Evolutionary conservation across 2,113 vertebrate genomes (phyloP).

Genomic region (Notarius lentiginosus): DNA sequence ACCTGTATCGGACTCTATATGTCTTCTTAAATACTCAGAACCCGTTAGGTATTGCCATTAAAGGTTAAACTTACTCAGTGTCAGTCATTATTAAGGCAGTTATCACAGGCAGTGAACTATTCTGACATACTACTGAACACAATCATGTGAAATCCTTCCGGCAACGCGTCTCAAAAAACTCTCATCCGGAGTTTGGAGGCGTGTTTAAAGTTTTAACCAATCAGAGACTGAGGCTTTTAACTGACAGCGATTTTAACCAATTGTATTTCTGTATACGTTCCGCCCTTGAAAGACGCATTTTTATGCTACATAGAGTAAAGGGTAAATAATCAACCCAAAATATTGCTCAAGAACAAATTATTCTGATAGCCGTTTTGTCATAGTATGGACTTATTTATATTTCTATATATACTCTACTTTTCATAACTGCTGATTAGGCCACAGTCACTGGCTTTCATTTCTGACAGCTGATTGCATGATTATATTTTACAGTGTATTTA

Average conservation of each 20-base stretch:
- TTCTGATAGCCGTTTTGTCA: background rate
- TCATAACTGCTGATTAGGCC: background rate
- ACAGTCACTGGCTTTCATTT: background rate
- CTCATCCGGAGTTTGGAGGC: background rate
- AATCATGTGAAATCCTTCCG: no score
- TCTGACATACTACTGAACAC: background rate
- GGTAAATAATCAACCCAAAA: background rate
- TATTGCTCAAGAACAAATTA: background rate
- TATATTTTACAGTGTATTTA: no score
- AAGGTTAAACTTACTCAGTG: constrained; percentile 19
- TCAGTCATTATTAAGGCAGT: constrained; percentile 21
- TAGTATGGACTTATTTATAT: background rate
- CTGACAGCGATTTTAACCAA: background rate
- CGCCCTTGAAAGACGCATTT: background rate
- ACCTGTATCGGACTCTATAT: background rate
- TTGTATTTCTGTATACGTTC: background rate
- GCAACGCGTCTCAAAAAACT: background rate
- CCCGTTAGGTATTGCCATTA: background rate
- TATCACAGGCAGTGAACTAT: background rate
- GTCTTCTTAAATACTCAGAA: no score
- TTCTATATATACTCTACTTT: background rate
- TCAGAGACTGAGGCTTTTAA: background rate
- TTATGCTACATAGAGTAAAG: background rate
- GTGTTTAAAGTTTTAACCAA: constrained; percentile 14
- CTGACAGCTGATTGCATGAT: background rate